phyloP scores from a whole-genome alignment of 2,888 invertebrate species.

The Epistrophe eligans region DNA sequence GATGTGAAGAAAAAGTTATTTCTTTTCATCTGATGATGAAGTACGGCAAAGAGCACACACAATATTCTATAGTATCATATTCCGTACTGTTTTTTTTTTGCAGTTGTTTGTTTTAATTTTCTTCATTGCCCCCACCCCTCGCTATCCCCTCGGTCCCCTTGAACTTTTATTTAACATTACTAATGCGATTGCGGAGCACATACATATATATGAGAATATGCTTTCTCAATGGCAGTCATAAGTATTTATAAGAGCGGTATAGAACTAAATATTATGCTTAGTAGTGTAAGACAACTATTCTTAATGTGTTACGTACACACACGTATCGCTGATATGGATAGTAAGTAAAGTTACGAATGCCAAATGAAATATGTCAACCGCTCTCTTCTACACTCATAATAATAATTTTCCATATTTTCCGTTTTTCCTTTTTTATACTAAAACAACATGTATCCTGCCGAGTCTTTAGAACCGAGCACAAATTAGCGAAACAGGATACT shows the following conservation, averaged over 20 bases:
- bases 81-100: constrained; percentile 1
- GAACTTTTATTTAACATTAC: constrained; percentile 45
- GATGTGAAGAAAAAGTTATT: constrained; percentile 36
- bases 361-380: constrained; percentile 72
- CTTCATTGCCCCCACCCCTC: not conserved
- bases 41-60: not conserved
- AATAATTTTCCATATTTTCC: constrained; percentile 72
- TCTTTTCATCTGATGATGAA: constrained; percentile 65
- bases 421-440: constrained; percentile 35
- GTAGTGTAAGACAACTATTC: constrained; percentile 68
- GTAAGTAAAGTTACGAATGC: constrained; percentile 38
- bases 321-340: constrained; percentile 34
- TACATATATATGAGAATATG: constrained; percentile 7
- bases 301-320: constrained; percentile 71
- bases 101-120: constrained; percentile 16
- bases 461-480: constrained; percentile 47
- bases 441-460: constrained; percentile 60
- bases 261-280: constrained; percentile 14
- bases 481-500: constrained; percentile 75
- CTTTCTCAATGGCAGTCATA: constrained; percentile 53
- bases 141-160: not conserved
- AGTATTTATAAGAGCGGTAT: not conserved
- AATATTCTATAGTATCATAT: constrained; percentile 8
- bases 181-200: constrained; percentile 68
- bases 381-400: constrained; percentile 49